These are phyloP conservation scores for Seira musarum DNA, from an alignment of 2,888 invertebrate species.

Conservation along the genomic window DNA sequence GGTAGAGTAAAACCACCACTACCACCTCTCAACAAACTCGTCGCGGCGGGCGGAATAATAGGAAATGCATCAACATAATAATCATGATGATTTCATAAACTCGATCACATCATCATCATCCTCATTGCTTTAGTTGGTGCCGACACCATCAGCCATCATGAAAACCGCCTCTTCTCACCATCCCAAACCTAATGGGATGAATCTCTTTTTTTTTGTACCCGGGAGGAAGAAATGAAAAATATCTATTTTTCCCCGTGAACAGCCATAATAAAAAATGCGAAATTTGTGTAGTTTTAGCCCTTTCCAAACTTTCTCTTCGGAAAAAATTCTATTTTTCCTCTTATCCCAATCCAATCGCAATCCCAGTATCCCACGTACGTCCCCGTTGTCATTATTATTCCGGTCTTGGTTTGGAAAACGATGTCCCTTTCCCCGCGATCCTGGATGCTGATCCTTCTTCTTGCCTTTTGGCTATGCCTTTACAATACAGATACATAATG, in stretches of 20 bases:
- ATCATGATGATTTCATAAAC: not conserved
- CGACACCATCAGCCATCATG: not conserved
- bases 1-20: not conserved
- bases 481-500: too few relatives aligned
- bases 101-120: not conserved
- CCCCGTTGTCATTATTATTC: conserved; percentile 50
- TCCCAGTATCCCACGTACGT: conserved; percentile 18
- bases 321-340: not conserved
- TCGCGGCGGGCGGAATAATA: not conserved
- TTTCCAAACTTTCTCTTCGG: not conserved
- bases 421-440: conserved; percentile 30
- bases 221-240: too few relatives aligned
- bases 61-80: not conserved
- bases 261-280: not conserved
- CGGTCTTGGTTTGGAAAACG: conserved; percentile 41
- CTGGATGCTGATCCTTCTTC: too few relatives aligned
- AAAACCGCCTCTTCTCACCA: not conserved
- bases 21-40: not conserved
- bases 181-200: too few relatives aligned
- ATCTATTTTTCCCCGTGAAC: too few relatives aligned
- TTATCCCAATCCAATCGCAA: conserved; percentile 32
- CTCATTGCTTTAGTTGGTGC: not conserved
- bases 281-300: not conserved
- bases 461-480: too few relatives aligned
- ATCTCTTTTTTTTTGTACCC: too few relatives aligned